These are phyloP conservation scores for Epinotia nisella DNA, from an alignment of 2,888 invertebrate genomes.

Conservation along the genomic window DNA sequence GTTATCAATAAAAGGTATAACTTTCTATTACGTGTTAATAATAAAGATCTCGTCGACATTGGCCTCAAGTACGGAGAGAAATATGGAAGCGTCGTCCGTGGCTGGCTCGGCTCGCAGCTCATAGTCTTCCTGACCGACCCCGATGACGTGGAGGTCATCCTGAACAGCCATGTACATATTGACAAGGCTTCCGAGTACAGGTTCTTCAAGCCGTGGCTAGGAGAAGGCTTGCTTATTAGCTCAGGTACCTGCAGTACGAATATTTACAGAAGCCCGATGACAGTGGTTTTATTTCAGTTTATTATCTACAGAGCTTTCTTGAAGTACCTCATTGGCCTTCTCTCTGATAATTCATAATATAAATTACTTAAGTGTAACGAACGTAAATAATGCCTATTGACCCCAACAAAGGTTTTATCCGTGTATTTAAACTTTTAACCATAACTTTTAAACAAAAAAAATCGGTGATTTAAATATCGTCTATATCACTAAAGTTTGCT, in stretches of 20 bases:
- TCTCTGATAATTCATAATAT: not conserved
- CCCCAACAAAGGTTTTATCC: too few relatives aligned
- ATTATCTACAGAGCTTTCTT: not conserved
- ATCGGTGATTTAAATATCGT: too few relatives aligned
- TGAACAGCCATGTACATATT: constrained; percentile 90
- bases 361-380: not conserved
- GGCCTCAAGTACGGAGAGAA: constrained; percentile 77
- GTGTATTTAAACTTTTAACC: too few relatives aligned
- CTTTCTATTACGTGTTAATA: not conserved
- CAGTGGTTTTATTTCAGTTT: not conserved
- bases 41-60: constrained; percentile 84
- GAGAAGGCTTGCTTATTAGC: constrained; percentile 91
- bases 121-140: constrained; percentile 88
- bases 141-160: constrained; percentile 88
- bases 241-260: constrained; percentile 76
- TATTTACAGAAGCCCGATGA: too few relatives aligned
- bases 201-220: constrained; percentile 92
- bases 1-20: not conserved
- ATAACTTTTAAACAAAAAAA: too few relatives aligned
- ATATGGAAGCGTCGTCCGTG: constrained; percentile 82
- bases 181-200: constrained; percentile 90
- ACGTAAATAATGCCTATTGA: too few relatives aligned
- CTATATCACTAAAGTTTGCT: too few relatives aligned
- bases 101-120: constrained; percentile 89
- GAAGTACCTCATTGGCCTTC: not conserved